phyloP scores from a whole-genome alignment of 2,797 vertebrate genomes.

The Parambassis ranga region DNA sequence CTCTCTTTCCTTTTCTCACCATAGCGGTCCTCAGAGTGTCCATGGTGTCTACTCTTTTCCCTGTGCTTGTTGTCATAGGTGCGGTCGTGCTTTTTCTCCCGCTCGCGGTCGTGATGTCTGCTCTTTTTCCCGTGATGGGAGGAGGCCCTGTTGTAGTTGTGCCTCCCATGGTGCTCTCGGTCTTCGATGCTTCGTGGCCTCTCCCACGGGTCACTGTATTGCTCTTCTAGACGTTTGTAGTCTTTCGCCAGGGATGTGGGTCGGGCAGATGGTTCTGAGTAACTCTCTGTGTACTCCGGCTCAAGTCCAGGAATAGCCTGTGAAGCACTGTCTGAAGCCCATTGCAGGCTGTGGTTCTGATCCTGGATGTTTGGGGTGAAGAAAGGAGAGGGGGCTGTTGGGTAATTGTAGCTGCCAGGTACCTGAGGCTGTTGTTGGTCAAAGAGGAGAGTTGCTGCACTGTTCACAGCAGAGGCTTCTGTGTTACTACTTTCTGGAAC shows the following conservation, averaged over 20 bases:
- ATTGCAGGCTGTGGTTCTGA: constrained; percentile 80
- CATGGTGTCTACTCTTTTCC: constrained; percentile 79
- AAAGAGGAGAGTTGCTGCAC: constrained; percentile 77
- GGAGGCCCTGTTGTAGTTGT: constrained; percentile 86
- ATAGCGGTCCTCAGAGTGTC: constrained; percentile 79
- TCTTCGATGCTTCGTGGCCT: constrained; percentile 83
- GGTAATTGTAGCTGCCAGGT: constrained; percentile 83
- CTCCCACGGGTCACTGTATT: constrained; percentile 89
- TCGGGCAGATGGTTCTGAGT: constrained; percentile 68
- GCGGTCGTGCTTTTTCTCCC: constrained; percentile 77
- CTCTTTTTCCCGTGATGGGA: constrained; percentile 87
- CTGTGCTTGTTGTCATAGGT: constrained; percentile 75
- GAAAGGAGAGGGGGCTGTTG: constrained; percentile 57
- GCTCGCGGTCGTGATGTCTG: constrained; percentile 83
- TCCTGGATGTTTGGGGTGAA: constrained; percentile 49
- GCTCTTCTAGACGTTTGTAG: constrained; percentile 83
- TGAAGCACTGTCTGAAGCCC: constrained; percentile 66
- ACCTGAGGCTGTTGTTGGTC: constrained; percentile 82
- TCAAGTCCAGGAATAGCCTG: constrained; percentile 65
- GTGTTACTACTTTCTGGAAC: constrained; percentile 69
- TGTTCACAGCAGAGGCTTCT: constrained; percentile 76
- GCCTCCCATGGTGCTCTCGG: constrained; percentile 82
- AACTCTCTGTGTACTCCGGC: constrained; percentile 68
- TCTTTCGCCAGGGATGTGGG: constrained; percentile 82
- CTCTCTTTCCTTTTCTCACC: constrained; percentile 84